Evolutionary conservation across 2,113 vertebrate species (phyloP), one percentile per base, ranked within the genome.

Genomic region (Psophia crepitans): DNA sequence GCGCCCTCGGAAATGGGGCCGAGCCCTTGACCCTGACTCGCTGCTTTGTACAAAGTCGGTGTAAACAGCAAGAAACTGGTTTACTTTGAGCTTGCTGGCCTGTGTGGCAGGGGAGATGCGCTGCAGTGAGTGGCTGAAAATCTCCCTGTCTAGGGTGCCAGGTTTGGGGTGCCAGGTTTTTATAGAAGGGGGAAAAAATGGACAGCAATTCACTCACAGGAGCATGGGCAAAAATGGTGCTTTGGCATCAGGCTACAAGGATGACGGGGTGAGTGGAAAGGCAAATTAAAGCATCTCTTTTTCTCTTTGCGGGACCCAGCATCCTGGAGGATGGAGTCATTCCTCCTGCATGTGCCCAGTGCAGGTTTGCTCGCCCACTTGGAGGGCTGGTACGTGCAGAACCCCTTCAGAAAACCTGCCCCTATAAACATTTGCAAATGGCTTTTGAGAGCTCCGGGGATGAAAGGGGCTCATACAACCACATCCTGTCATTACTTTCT

Each of bases 401-500:
- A 74, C 32, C 39, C 32, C 63, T 69, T 93, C 90, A 75, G 87
- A 84, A 96, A 92, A 87, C n/a, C 39, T 83, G 61, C 68, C 86
- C 86, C 86, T 93, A 83, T 84, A 79, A 87, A 87, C 86, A 90
- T 84, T 96, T 87, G 81, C 85, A 87, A 94, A 83, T 79, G 81
- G 51, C 77, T 96, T 90, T 92, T 84, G 85, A 94, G 89, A 92
- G 77, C 61, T 89, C 35, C 51, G 0, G 3, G 66, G 66, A 89
- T 94, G 92, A 96, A 94, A 94, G 82, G 56, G 57, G 41, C 61
- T 91, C 83, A 49, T 89, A 66, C 89, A 96, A 64, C 86, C 82
- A 60, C 68, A 87, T 87, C 66, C 92, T 92, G 86, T 83, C 86
- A 89, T 96, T 96, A 89, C 77, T 92, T 87, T 83, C 85, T 85